Base-by-base conservation (phyloP, 1,140 invertebrate genomes). In the Zaprionus davidi region DNA sequence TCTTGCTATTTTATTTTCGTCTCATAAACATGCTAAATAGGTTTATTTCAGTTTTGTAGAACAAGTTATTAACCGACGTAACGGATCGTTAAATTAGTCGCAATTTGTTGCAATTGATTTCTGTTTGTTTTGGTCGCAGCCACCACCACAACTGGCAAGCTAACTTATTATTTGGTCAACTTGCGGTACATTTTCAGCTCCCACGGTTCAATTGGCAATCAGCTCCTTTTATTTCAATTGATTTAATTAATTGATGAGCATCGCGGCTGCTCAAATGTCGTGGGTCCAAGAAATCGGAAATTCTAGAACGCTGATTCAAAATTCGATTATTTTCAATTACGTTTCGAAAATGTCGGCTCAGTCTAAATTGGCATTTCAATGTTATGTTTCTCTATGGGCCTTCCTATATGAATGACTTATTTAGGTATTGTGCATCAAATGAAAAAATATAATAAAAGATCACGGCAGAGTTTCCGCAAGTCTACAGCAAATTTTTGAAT, bases 181-280 rank as follows among this genome's bases (percentile, higher is more conserved):
- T 71, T 71, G 66, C 55, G 78, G 82, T 75, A 46, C 55, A 64
- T 71, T 55, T 58, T 81, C 12, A 69, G 78, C 75, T 85, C 82
- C 79, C 82, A 85, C 82, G 82, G 75, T 72, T 46, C 34, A 36
- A 62, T 56, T 46, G 44, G 63, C 75, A 81, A 79, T 85, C 71
- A 83, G 66, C 71, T 63, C 53, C 63, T 75, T 68, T 81, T 86
- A 71, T 71, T 69, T 86, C 49, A 85, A 86, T 85, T 70, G 82
- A 81, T 81, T 85, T 78, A 85, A 81, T 85, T 85, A 85, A 78
- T 73, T 76, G 62, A 62, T n/a, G 38, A 69, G 44, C 55, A 59
- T 65, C 53, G 41, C 55, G 60, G 9, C 26, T 66, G 46, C 38
- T 26, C 56, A 67, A 73, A 73, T 51, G 68, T 81, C 82, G 70